Evolutionary conservation across 2,113 vertebrate species (phyloP).

Genomic region (Urocynchramus pylzowi): DNA sequence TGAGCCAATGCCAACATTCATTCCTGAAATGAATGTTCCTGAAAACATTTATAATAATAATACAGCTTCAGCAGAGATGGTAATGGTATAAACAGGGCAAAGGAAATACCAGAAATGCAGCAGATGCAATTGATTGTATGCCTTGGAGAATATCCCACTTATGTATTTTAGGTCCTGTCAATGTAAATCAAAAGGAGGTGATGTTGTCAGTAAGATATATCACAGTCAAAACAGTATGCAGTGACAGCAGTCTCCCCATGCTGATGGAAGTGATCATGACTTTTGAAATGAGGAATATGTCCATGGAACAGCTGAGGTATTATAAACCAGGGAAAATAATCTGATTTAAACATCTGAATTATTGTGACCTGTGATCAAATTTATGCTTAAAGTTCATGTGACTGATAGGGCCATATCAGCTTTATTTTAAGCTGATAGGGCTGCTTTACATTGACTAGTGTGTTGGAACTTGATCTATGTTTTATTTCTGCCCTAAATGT

Average conservation of each 20-base stretch:
- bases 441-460: not conserved
- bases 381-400: slow-evolving; percentile 11
- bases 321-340: slow-evolving; percentile 8
- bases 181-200: slow-evolving; percentile 68
- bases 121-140: slow-evolving; percentile 76
- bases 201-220: slow-evolving; percentile 63
- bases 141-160: slow-evolving; percentile 70
- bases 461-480: slow-evolving; percentile 13
- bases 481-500: not conserved
- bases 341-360: slow-evolving; percentile 24
- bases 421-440: not conserved
- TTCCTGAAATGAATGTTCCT: too few species aligned
- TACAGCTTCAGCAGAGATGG: slow-evolving; percentile 56
- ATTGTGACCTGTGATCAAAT: not conserved
- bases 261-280: slow-evolving; percentile 29
- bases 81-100: slow-evolving; percentile 72
- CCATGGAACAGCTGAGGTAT: not conserved
- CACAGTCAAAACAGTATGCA: slow-evolving; percentile 37
- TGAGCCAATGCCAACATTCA: slow-evolving; percentile 56
- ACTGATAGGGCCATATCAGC: not conserved
- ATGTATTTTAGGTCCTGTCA: slow-evolving; percentile 68
- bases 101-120: slow-evolving; percentile 73
- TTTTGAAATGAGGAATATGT: slow-evolving; percentile 14
- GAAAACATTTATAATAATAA: slow-evolving; percentile 72
- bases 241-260: slow-evolving; percentile 23